Evolutionary conservation across 2,797 vertebrate species (phyloP).

Genomic region (Kryptolebias ocellatus): DNA sequence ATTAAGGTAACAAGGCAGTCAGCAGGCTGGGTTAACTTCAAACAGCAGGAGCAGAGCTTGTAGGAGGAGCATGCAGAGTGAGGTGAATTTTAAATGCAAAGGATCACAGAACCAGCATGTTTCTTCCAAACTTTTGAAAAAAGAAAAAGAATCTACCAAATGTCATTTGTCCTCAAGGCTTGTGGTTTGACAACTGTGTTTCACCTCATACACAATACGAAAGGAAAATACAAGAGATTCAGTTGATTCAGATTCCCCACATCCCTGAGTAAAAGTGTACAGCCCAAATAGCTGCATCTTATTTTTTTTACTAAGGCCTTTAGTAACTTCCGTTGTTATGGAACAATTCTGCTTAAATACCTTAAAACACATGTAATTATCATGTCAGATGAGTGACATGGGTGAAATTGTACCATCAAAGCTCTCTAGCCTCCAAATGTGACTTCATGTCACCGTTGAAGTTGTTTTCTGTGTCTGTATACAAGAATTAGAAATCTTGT

Average conservation of each 20-base stretch:
- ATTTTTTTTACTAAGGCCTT: conserved; percentile 14
- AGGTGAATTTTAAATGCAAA: conserved; percentile 61
- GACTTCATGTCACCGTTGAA: background rate
- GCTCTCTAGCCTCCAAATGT: background rate
- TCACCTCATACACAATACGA: conserved; percentile 38
- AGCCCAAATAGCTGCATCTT: conserved; percentile 30
- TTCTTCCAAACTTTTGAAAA: conserved; percentile 50
- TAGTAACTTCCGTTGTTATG: background rate
- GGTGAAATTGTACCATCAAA: background rate
- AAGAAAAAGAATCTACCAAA: conserved; percentile 55
- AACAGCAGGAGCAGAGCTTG: conserved; percentile 52
- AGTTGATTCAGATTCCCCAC: conserved; percentile 33
- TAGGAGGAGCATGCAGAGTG: conserved; percentile 42
- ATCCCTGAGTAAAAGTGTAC: conserved; percentile 38
- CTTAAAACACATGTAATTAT: background rate
- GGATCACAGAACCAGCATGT: conserved; percentile 47
- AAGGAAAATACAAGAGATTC: conserved; percentile 41
- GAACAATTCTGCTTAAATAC: background rate
- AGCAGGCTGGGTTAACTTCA: conserved; percentile 65
- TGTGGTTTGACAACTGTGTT: conserved; percentile 50
- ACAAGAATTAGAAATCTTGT: background rate
- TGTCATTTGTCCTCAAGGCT: conserved; percentile 60
- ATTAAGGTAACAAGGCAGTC: conserved; percentile 65
- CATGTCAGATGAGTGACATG: too few relatives aligned
- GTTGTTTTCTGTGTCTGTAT: background rate